A percentile compares a stretch with the other conserved stretches of the same genome.
Evolutionary conservation across 2,888 invertebrate genomes (phyloP).

Genomic region (Neuroscelio doddi): DNA sequence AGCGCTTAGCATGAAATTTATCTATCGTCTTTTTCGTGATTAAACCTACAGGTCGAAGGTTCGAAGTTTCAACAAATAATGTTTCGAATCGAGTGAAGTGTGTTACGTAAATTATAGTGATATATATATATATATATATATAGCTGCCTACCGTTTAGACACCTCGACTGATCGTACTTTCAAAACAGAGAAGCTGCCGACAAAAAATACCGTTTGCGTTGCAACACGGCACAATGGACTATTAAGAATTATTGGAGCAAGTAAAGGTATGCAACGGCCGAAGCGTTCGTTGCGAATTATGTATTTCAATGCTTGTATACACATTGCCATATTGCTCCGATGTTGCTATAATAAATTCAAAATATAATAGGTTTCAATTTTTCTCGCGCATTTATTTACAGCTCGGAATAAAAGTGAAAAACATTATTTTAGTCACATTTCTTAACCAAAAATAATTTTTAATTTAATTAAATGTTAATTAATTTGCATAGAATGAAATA

Average conservation of each 20-base stretch:
- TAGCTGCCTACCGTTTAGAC: slow-evolving; percentile 1
- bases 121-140: background rate
- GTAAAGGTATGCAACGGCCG: slow-evolving; percentile 31
- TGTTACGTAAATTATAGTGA: slow-evolving; percentile 3
- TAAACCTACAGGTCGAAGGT: slow-evolving; percentile 3
- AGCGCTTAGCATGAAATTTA: background rate
- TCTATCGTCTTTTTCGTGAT: background rate
- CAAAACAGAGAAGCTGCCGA: slow-evolving; percentile 25
- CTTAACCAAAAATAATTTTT: too few relatives aligned
- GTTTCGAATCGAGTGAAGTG: background rate
- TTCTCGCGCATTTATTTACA: too few relatives aligned
- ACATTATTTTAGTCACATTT: too few relatives aligned
- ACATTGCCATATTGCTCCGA: too few relatives aligned
- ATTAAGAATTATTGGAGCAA: slow-evolving; percentile 42
- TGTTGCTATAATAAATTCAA: too few relatives aligned
- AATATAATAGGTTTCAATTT: too few relatives aligned
- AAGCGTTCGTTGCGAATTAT: slow-evolving; percentile 15
- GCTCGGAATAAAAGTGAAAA: too few relatives aligned
- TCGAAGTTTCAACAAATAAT: slow-evolving; percentile 4
- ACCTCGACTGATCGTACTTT: slow-evolving; percentile 7
- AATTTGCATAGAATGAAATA: too few relatives aligned
- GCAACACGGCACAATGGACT: slow-evolving; percentile 30
- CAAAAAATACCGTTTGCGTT: slow-evolving; percentile 28
- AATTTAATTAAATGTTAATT: too few relatives aligned
- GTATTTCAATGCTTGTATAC: background rate